phyloP scores from a whole-genome alignment of 2,888 invertebrate species.

The Drosophila borborema region DNA sequence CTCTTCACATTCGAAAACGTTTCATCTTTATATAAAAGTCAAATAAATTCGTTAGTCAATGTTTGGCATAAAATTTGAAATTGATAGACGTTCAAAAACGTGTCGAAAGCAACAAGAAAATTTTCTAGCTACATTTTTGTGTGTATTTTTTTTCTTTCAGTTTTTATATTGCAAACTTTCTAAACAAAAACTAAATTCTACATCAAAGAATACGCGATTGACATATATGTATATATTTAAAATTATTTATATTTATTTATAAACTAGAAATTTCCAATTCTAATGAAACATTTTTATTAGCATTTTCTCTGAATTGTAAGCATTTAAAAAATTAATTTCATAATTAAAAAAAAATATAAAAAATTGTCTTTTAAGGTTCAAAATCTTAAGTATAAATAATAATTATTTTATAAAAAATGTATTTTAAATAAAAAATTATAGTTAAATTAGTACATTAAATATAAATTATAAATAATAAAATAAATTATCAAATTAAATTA shows the following conservation, averaged over 20 bases:
- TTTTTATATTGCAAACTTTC: background rate
- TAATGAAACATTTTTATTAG: no score
- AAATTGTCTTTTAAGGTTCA: no score
- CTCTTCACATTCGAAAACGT: background rate
- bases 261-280: no score
- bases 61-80: constrained; percentile 5
- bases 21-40: constrained; percentile 7
- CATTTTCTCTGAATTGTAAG: no score
- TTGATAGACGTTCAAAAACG: background rate
- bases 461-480: background rate
- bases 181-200: background rate
- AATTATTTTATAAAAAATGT: background rate
- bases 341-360: background rate
- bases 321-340: no score
- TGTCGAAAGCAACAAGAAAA: background rate
- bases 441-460: background rate
- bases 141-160: background rate
- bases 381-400: no score
- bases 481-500: background rate
- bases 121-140: constrained; percentile 1
- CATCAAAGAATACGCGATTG: background rate
- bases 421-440: background rate
- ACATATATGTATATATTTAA: background rate
- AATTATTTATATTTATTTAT: background rate
- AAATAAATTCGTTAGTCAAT: constrained; percentile 10